phyloP scores from a whole-genome alignment of 2,888 invertebrate genomes.

The Diaperis boleti region DNA sequence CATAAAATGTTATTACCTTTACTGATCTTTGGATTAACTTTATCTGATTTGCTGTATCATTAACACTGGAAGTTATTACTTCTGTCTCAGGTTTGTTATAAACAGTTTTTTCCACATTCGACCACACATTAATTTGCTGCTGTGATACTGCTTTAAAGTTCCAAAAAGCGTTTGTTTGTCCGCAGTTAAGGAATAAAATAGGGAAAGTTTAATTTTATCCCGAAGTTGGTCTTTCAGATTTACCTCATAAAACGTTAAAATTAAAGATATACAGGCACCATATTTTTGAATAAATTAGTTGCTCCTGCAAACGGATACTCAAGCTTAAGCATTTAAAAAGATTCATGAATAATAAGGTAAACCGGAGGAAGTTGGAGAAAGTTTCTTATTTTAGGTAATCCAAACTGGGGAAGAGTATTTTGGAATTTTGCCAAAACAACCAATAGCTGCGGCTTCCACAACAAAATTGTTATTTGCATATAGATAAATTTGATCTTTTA shows the following conservation, averaged over 20 bases:
- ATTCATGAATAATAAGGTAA: slow-evolving; percentile 20
- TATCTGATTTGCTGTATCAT: not conserved
- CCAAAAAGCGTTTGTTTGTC: slow-evolving; percentile 43
- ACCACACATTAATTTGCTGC: slow-evolving; percentile 24
- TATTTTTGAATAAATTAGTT: slow-evolving; percentile 28
- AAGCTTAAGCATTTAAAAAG: slow-evolving; percentile 13
- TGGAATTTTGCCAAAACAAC: not conserved
- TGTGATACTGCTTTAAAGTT: slow-evolving; percentile 26
- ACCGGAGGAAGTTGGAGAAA: not conserved
- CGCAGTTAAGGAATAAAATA: slow-evolving; percentile 24
- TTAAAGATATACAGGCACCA: slow-evolving; percentile 16
- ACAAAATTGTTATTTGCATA: too few relatives aligned
- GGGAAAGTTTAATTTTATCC: slow-evolving; percentile 26
- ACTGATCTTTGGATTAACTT: slow-evolving; percentile 5
- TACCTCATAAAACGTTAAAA: slow-evolving; percentile 24
- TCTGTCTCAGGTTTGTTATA: slow-evolving; percentile 3
- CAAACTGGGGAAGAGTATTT: not conserved
- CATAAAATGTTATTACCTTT: not conserved
- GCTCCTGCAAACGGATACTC: slow-evolving; percentile 10
- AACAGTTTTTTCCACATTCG: slow-evolving; percentile 24
- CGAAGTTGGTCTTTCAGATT: slow-evolving; percentile 20
- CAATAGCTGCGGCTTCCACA: not conserved
- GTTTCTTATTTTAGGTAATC: not conserved
- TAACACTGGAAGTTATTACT: slow-evolving; percentile 22
- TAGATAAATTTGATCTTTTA: not conserved